These are phyloP conservation scores for Rhinolophus ferrumequinum DNA, from an alignment of 2,113 vertebrate species.

Conservation along the genomic window DNA sequence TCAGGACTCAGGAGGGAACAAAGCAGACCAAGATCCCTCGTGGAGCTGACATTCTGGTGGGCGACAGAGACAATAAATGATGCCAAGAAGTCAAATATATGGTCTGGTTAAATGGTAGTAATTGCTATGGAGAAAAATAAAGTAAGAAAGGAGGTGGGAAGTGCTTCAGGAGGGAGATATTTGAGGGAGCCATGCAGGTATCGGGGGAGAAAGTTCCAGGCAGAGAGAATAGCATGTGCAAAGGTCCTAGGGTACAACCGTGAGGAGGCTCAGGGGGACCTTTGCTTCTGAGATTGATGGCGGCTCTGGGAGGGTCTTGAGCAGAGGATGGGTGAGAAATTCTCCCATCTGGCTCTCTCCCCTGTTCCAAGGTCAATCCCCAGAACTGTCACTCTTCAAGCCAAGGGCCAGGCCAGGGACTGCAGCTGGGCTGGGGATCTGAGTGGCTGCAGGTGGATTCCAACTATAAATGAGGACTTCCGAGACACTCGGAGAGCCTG, in stretches of 20 bases:
- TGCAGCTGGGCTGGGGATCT: neutral
- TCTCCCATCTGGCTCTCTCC: neutral
- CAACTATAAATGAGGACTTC: neutral
- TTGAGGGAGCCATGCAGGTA: neutral
- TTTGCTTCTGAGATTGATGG: neutral
- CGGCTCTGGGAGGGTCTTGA: neutral
- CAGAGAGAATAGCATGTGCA: neutral
- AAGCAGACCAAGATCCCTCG: neutral
- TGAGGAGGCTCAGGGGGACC: neutral
- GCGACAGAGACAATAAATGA: neutral
- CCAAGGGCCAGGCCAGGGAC: neutral
- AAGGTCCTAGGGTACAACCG: neutral
- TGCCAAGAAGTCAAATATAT: neutral
- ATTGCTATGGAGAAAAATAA: neutral
- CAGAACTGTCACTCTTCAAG: accelerated
- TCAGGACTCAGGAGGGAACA: accelerated
- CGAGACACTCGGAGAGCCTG: neutral
- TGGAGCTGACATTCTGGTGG: neutral
- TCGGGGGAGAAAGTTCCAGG: neutral
- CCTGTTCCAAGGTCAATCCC: neutral
- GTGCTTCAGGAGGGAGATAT: neutral
- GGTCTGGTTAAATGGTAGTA: neutral
- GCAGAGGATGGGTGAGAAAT: neutral
- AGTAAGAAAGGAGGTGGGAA: neutral
- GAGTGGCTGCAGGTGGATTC: conserved; percentile 62